These are phyloP conservation scores for Pediacus dermestoides DNA, from an alignment of 2,888 invertebrate genomes.

Conservation along the genomic window DNA sequence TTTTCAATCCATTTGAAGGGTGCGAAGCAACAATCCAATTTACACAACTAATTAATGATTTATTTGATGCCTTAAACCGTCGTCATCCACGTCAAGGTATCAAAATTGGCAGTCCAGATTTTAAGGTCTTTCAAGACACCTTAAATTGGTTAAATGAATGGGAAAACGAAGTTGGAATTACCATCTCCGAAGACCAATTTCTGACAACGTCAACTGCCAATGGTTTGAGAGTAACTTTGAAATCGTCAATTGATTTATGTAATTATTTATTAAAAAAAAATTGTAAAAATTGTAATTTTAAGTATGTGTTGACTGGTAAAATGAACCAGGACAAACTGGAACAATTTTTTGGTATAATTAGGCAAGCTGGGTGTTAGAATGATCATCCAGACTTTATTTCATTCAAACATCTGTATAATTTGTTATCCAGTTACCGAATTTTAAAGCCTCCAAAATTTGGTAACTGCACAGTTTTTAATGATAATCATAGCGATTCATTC, in stretches of 20 bases:
- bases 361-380: conserved; percentile 23
- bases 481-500: no score
- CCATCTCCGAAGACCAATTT: conserved; percentile 11
- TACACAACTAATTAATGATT: conserved; percentile 9
- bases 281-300: conserved; percentile 12
- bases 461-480: conserved; percentile 12
- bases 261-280: conserved; percentile 8
- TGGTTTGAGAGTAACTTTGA: conserved; percentile 14
- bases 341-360: conserved; percentile 23
- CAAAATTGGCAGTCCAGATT: conserved; percentile 4
- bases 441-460: conserved; percentile 21
- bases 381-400: conserved; percentile 22
- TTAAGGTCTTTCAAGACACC: conserved; percentile 12
- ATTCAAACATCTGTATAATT: conserved; percentile 21
- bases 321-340: neutral
- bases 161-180: conserved; percentile 10
- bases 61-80: conserved; percentile 16
- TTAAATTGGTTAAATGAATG: conserved; percentile 12
- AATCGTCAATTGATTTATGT: conserved; percentile 14
- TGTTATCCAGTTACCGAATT: conserved; percentile 18
- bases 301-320: conserved; percentile 10
- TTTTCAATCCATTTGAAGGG: conserved; percentile 3
- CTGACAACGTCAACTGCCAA: conserved; percentile 12
- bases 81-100: conserved; percentile 12
- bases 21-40: conserved; percentile 11